phyloP scores from a whole-genome alignment of 2,888 invertebrate genomes.

The Pyrgus malvae region DNA sequence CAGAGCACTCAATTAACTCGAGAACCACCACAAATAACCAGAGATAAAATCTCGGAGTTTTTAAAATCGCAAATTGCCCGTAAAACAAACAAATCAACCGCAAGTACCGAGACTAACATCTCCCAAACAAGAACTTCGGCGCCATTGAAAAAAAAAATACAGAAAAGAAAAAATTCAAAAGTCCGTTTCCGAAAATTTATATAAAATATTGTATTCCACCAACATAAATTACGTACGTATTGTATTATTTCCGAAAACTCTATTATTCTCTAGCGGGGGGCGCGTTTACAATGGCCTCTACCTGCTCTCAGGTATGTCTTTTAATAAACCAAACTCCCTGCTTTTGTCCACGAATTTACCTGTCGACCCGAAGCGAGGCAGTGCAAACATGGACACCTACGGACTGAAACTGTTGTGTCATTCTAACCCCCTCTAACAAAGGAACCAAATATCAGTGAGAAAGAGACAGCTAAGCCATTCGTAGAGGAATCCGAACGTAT shows the following conservation, averaged over 20 bases:
- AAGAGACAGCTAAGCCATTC: constrained; percentile 39
- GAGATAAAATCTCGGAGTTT: constrained; percentile 50
- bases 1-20: constrained; percentile 63
- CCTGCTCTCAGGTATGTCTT: constrained; percentile 73
- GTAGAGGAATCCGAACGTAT: constrained; percentile 44
- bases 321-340: constrained; percentile 70
- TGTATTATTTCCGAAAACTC: constrained; percentile 79
- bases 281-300: constrained; percentile 66
- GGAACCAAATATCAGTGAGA: constrained; percentile 28
- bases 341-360: constrained; percentile 74
- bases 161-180: constrained; percentile 48
- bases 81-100: constrained; percentile 73
- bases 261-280: constrained; percentile 68
- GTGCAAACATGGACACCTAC: constrained; percentile 72
- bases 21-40: constrained; percentile 46
- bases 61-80: constrained; percentile 70
- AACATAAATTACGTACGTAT: constrained; percentile 77
- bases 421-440: constrained; percentile 37
- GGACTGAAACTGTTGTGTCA: constrained; percentile 36
- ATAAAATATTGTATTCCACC: constrained; percentile 65
- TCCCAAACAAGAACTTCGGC: constrained; percentile 58
- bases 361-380: constrained; percentile 61
- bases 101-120: constrained; percentile 64
- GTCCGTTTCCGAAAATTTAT: constrained; percentile 70
- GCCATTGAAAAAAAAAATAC: constrained; percentile 48